phyloP scores from a whole-genome alignment of 1,140 invertebrate species.

The Anoplophora glabripennis region DNA sequence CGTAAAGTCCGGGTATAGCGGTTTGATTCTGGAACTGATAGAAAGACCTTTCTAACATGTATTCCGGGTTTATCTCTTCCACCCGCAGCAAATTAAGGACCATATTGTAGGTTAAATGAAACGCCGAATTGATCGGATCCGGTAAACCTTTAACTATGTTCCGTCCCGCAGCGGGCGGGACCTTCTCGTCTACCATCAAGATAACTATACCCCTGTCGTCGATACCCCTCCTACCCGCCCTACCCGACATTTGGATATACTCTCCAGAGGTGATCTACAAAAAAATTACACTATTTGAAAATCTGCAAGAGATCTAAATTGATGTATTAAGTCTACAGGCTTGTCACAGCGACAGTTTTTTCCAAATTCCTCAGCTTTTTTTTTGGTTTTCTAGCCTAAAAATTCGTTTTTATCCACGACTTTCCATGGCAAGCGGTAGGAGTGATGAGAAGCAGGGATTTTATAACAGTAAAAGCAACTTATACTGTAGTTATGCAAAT shows the following conservation, averaged over 20 bases:
- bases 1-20: conserved; percentile 82
- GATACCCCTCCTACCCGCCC: conserved; percentile 94
- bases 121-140: conserved; percentile 97
- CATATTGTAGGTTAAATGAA: conserved; percentile 99
- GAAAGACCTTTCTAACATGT: conserved; percentile 98
- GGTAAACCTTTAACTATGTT: conserved; percentile 88
- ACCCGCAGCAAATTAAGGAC: conserved; percentile 94
- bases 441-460: too few relatives aligned
- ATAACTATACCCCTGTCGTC: conserved; percentile 98
- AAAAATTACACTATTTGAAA: background rate
- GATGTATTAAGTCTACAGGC: too few relatives aligned
- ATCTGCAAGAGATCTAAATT: too few relatives aligned
- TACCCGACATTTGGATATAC: conserved; percentile 99
- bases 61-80: conserved; percentile 99
- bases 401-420: too few relatives aligned
- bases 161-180: conserved; percentile 74
- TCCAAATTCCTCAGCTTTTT: too few relatives aligned
- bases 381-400: too few relatives aligned
- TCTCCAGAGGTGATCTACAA: conserved; percentile 89
- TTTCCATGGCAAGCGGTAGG: too few relatives aligned
- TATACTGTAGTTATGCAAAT: too few relatives aligned
- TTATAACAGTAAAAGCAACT: too few relatives aligned
- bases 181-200: conserved; percentile 97
- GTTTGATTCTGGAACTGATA: conserved; percentile 99
- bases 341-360: too few relatives aligned